These are phyloP conservation scores for Cephus sareptanus DNA, from an alignment of 2,888 invertebrate genomes.

Conservation along the genomic window DNA sequence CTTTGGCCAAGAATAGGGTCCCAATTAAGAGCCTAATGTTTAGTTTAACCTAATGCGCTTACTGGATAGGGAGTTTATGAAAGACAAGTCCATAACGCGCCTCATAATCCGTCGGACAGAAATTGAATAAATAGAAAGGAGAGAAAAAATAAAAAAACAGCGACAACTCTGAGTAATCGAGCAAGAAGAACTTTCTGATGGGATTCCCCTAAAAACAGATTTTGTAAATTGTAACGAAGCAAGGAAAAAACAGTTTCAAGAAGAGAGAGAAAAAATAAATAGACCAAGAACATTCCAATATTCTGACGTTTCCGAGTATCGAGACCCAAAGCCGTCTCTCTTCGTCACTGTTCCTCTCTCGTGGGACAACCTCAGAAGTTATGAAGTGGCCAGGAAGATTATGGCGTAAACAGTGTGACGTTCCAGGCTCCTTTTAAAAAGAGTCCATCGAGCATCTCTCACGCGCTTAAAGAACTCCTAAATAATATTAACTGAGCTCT, in stretches of 20 bases:
- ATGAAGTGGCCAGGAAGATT: conserved; percentile 5
- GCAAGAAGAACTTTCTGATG: background rate
- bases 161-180: background rate
- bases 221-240: background rate
- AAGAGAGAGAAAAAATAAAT: background rate
- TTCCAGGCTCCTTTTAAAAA: background rate
- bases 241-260: background rate
- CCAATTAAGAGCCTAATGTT: background rate
- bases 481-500: background rate
- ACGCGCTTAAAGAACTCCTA: conserved; percentile 25
- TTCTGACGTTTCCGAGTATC: conserved; percentile 3
- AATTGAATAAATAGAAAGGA: background rate
- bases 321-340: background rate
- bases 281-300: background rate
- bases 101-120: background rate
- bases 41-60: background rate
- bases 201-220: background rate
- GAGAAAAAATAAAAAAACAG: background rate
- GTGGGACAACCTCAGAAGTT: background rate
- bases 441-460: conserved; percentile 43
- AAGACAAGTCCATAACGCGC: background rate
- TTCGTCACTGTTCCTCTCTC: background rate
- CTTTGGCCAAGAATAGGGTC: background rate
- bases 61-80: background rate
- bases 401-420: background rate